Percentiles rank a stretch among this genome's conserved stretches.
Evolutionary conservation across 53 echinoderm and acorn worm genomes (phyloP).

Genomic region (Luidia sarsii): DNA sequence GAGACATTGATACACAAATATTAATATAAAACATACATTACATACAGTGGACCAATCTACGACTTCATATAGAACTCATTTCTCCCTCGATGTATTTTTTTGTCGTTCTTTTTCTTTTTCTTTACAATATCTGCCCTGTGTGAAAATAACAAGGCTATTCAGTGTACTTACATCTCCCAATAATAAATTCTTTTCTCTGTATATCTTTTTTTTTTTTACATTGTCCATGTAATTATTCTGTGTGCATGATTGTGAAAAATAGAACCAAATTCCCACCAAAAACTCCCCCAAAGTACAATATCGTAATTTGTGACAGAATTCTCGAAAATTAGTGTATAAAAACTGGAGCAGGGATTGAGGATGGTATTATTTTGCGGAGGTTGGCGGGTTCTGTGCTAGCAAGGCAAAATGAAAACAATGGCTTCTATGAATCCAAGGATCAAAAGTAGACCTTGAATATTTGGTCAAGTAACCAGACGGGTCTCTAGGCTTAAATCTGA

Average conservation of each 20-base stretch:
- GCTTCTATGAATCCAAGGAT: too few species aligned
- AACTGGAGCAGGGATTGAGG: too few species aligned
- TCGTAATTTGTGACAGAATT: too few species aligned
- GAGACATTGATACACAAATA: slow-evolving; percentile 37
- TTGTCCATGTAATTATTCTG: not conserved
- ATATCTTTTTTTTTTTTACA: not conserved
- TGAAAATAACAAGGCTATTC: slow-evolving; percentile 52
- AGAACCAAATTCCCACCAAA: too few species aligned
- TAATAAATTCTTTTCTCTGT: slow-evolving; percentile 23
- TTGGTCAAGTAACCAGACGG: too few species aligned
- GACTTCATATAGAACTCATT: slow-evolving; percentile 10
- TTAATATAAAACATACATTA: slow-evolving; percentile 54
- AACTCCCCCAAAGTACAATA: too few species aligned
- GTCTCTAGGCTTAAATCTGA: too few species aligned
- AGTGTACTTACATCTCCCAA: slow-evolving; percentile 16
- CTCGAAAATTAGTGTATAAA: too few species aligned
- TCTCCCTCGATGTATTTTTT: not conserved
- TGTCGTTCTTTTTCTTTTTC: not conserved
- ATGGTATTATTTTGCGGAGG: too few species aligned
- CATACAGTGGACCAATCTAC: slow-evolving; percentile 53
- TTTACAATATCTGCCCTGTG: slow-evolving; percentile 44
- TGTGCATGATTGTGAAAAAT: not conserved
- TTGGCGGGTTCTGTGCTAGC: too few species aligned
- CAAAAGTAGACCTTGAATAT: too few species aligned
- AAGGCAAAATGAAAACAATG: too few species aligned